These are phyloP conservation scores for Aegotheles bennettii DNA, from an alignment of 2,113 vertebrate species.

Conservation along the genomic window DNA sequence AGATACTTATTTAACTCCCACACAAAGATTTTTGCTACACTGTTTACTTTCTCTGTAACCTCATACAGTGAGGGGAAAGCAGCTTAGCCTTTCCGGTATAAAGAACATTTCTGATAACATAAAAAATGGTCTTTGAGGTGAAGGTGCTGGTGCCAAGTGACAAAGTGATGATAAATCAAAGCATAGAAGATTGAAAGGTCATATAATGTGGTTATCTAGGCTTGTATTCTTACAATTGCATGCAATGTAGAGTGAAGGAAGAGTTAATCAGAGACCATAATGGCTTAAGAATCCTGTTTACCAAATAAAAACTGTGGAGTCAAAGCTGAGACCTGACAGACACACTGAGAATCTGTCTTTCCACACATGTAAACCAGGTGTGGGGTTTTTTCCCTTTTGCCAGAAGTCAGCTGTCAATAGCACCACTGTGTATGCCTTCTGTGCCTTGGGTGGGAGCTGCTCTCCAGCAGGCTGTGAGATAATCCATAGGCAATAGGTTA, in stretches of 20 bases:
- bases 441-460: neutral
- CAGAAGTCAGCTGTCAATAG: neutral
- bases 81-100: neutral
- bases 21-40: neutral
- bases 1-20: neutral
- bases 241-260: neutral
- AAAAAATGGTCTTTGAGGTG: neutral
- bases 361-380: neutral
- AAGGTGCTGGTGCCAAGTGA: neutral
- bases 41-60: neutral
- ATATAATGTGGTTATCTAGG: neutral
- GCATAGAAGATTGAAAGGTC: fast-evolving
- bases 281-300: neutral
- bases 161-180: neutral
- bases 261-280: neutral
- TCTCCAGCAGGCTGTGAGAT: neutral
- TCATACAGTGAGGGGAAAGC: fast-evolving
- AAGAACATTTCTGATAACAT: neutral
- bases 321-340: neutral
- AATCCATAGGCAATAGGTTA: neutral
- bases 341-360: neutral
- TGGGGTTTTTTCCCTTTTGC: neutral
- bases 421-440: neutral
- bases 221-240: neutral
- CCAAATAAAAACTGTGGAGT: neutral